phyloP scores from a whole-genome alignment of 23 tunicate species.

The Ascidia mentula region DNA sequence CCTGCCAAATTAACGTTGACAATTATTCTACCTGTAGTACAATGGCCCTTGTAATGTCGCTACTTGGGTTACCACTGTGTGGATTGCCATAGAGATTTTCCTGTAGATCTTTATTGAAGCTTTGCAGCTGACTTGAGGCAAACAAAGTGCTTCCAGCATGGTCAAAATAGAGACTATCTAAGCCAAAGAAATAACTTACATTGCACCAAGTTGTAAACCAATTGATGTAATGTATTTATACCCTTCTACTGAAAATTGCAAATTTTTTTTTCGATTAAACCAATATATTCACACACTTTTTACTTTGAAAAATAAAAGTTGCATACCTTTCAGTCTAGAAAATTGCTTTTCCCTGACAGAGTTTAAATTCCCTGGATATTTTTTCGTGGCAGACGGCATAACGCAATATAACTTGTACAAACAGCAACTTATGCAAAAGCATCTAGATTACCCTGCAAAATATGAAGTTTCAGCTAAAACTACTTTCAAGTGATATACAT shows the following conservation, averaged over 20 bases:
- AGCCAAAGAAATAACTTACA: not conserved
- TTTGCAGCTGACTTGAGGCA: slow-evolving; percentile 40
- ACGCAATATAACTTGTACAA: not conserved
- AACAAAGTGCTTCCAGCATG: slow-evolving; percentile 72
- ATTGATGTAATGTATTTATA: not conserved
- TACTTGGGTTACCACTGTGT: slow-evolving; percentile 53
- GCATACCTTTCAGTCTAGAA: not conserved
- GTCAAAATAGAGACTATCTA: slow-evolving; percentile 60
- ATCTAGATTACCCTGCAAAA: too few species aligned
- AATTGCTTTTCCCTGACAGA: not conserved
- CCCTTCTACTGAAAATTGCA: not conserved
- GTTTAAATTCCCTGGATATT: not conserved
- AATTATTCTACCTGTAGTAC: slow-evolving; percentile 22
- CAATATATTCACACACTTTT: not conserved
- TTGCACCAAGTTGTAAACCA: not conserved
- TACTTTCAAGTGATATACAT: too few species aligned
- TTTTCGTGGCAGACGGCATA: not conserved
- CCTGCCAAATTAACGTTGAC: too few species aligned
- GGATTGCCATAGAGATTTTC: slow-evolving; percentile 80
- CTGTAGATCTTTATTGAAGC: slow-evolving; percentile 27
- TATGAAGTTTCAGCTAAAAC: too few species aligned
- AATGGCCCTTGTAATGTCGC: slow-evolving; percentile 35
- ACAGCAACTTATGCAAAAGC: not conserved
- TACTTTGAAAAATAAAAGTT: not conserved
- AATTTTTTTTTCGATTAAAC: not conserved